These are phyloP conservation scores for Poeciliopsis paucimaculata DNA, from an alignment of 2,797 vertebrate genomes.

Conservation along the genomic window DNA sequence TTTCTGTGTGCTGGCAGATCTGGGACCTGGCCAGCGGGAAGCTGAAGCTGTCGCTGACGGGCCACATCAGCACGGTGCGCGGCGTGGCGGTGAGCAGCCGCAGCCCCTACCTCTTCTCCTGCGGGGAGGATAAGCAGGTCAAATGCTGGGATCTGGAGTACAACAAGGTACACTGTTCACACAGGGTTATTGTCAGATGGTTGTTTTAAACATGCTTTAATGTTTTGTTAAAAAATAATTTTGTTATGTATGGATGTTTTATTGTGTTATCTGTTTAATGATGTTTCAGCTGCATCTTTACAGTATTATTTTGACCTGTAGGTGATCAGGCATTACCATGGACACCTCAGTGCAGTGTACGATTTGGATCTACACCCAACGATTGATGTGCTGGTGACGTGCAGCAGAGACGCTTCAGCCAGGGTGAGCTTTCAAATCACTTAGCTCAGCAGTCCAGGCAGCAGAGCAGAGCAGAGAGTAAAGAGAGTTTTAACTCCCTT, in stretches of 20 bases:
- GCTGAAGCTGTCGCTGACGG: conserved; percentile 94
- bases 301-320: conserved; percentile 49
- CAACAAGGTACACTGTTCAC: conserved; percentile 86
- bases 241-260: neutral
- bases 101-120: conserved; percentile 97
- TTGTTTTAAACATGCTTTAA: neutral
- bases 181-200: neutral
- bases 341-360: conserved; percentile 96
- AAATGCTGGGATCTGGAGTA: conserved; percentile 99
- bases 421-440: conserved; percentile 78
- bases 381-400: conserved; percentile 95
- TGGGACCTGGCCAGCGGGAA: conserved; percentile 98
- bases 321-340: conserved; percentile 98
- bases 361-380: conserved; percentile 96
- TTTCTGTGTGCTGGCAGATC: conserved; percentile 79
- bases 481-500: neutral
- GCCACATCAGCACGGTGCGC: conserved; percentile 97
- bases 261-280: neutral
- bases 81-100: conserved; percentile 93
- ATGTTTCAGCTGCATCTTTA: neutral
- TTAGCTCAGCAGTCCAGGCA: neutral
- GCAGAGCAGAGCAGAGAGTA: neutral
- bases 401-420: conserved; percentile 95
- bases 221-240: neutral
- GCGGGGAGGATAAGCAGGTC: conserved; percentile 98